Base-by-base conservation (phyloP, 2,797 vertebrate species). In the Gymnothorax javanicus region DNA sequence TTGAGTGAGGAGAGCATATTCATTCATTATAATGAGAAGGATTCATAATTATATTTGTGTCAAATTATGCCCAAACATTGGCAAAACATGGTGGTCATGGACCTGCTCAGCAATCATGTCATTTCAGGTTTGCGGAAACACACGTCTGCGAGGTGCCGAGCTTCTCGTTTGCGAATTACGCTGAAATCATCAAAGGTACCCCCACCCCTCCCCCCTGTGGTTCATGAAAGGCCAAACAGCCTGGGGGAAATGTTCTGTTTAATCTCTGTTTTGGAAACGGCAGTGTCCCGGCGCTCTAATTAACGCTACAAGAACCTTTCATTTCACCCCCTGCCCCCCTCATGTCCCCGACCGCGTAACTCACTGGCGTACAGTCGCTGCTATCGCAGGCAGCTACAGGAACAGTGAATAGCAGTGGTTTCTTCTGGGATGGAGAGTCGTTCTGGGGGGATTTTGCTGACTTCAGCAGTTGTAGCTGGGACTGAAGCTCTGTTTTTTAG, bases 1-100 rank as follows among this genome's bases (percentile, higher is more conserved):
- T 86, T 88, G 82, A 86, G 73, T 87, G 79, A 86, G 69, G 85
- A 86, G 27, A 88, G 84, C 87, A 79, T 64, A 84, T 84, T 84
- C 50, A 86, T 83, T 86, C 84, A 52, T 86, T 84, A 81, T 86
- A 79, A 88, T 86, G 71, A 56, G 20, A 67, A 9, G 85, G 62
- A 82, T 56, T 86, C 77, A 81, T 82, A 67, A 82, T 86, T 77
- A n/a, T 23, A 54, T 86, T n/a, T 77, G 60, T 59, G 23, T 57
- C 50, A 86, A 82, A 54, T 82, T 82, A 8, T 15, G 67, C 56
- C 7, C 27, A 23, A 69, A 20, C 58, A 20, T 52, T 75, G 50
- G 73, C 60, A 52, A 59, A 64, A 59, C 6, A 17, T 62, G 27
- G 82, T 60, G n/a, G 25, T 43, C 81, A 73, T 60, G 81, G 27